A percentile compares a stretch with the other conserved stretches of the same genome.
Evolutionary conservation across 1,140 invertebrate species (phyloP).

Genomic region (Conus betulinus): DNA sequence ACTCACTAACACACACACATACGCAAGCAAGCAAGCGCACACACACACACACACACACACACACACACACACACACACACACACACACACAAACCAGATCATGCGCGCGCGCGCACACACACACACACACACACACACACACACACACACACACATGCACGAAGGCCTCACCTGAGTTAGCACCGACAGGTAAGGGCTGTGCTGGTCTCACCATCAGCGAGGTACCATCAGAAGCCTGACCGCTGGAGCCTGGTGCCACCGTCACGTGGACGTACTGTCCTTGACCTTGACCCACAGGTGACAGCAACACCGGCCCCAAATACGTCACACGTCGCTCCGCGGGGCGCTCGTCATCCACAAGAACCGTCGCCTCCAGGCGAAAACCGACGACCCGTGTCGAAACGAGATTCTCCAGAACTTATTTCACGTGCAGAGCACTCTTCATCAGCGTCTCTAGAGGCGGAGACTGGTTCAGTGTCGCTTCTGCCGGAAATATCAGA

Average conservation of each 20-base stretch:
- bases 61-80: background rate
- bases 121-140: background rate
- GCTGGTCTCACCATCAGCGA: background rate
- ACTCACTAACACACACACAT: no score
- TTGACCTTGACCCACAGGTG: background rate
- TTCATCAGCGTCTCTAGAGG: background rate
- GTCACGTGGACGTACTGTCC: constrained; percentile 31
- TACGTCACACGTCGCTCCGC: constrained; percentile 28
- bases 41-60: no score
- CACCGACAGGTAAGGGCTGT: background rate
- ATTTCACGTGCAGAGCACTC: background rate
- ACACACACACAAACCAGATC: no score
- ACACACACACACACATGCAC: constrained; percentile 12
- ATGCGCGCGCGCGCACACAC: no score
- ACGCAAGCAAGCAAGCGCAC: no score
- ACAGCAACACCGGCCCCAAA: constrained; percentile 38
- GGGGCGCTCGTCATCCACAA: constrained; percentile 22
- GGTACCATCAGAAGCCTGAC: background rate
- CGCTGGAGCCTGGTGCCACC: constrained; percentile 15
- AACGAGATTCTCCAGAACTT: background rate
- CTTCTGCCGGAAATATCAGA: background rate
- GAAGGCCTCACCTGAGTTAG: background rate
- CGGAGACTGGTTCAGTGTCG: background rate
- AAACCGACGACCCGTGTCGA: constrained; percentile 26
- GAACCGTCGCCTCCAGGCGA: constrained; percentile 24